phyloP scores from a whole-genome alignment of 2,113 vertebrate genomes.

The Bujurquina vittata region DNA sequence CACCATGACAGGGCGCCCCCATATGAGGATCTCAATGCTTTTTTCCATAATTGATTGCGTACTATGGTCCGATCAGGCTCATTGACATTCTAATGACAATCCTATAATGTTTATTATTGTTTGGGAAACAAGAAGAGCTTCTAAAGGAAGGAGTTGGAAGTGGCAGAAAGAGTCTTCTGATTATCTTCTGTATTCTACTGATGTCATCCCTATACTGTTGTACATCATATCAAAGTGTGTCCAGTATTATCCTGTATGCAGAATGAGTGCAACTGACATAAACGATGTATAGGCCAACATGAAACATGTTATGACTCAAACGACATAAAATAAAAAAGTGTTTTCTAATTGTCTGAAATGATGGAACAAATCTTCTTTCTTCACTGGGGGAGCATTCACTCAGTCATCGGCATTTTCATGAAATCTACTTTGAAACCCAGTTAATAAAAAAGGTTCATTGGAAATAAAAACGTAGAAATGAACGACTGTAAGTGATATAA shows the following conservation, averaged over 20 bases:
- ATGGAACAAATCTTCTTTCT: conserved; percentile 41
- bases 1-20: conserved; percentile 91
- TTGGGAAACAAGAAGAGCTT: conserved; percentile 32
- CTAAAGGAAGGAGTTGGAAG: conserved; percentile 11
- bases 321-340: conserved; percentile 68
- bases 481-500: neutral
- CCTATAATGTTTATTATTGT: conserved; percentile 50
- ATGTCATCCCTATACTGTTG: conserved; percentile 72
- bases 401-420: neutral
- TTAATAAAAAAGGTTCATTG: neutral
- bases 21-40: conserved; percentile 97
- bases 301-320: conserved; percentile 68
- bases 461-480: neutral
- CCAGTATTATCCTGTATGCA: conserved; percentile 72
- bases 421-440: neutral
- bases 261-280: conserved; percentile 67
- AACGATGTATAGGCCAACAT: conserved; percentile 67
- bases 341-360: conserved; percentile 76
- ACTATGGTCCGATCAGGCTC: conserved; percentile 16
- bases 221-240: conserved; percentile 71
- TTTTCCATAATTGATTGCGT: conserved; percentile 91
- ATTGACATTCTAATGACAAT: conserved; percentile 48
- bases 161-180: conserved; percentile 32
- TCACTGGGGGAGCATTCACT: neutral
- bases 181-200: conserved; percentile 68